Percentiles rank a stretch among this genome's conserved stretches.
phyloP scores from a whole-genome alignment of 1,140 invertebrate species.

The Spodoptera frugiperda region DNA sequence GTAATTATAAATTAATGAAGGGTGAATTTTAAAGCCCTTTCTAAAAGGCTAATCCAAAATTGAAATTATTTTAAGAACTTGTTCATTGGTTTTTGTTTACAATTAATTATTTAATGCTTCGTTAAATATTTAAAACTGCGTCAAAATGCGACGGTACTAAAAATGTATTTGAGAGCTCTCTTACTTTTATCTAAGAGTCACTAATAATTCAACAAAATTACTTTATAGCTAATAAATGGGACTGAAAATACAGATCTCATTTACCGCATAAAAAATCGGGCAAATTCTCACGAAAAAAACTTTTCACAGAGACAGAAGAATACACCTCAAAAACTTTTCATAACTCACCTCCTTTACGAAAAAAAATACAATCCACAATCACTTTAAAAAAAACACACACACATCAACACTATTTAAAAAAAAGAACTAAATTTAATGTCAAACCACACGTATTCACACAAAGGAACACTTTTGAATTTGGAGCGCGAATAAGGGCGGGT shows the following conservation, averaged over 20 bases:
- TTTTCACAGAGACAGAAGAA: not conserved
- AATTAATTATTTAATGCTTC: too few species aligned
- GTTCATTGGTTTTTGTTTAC: too few species aligned
- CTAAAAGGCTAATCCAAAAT: too few species aligned
- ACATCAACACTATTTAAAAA: slow-evolving; percentile 14
- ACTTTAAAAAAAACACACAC: slow-evolving; percentile 24
- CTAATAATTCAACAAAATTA: too few species aligned
- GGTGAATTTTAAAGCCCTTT: too few species aligned
- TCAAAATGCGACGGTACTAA: too few species aligned
- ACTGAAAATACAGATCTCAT: not conserved
- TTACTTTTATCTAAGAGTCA: too few species aligned
- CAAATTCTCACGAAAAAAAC: not conserved
- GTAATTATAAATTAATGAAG: too few species aligned
- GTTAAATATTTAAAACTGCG: too few species aligned
- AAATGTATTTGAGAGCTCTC: too few species aligned
- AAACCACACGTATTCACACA: slow-evolving; percentile 41
- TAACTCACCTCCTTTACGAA: slow-evolving; percentile 27
- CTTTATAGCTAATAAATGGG: too few species aligned
- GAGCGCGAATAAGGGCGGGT: slow-evolving; percentile 15
- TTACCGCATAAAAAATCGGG: not conserved
- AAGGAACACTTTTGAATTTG: slow-evolving; percentile 40
- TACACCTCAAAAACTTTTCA: not conserved
- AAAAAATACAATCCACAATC: slow-evolving; percentile 21
- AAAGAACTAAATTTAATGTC: not conserved
- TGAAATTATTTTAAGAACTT: too few species aligned